A percentile compares a stretch with the other conserved stretches of the same genome.
These are phyloP conservation scores for Geopemphigus sp. DNA, from an alignment of 1,140 invertebrate species.

Conservation along the genomic window DNA sequence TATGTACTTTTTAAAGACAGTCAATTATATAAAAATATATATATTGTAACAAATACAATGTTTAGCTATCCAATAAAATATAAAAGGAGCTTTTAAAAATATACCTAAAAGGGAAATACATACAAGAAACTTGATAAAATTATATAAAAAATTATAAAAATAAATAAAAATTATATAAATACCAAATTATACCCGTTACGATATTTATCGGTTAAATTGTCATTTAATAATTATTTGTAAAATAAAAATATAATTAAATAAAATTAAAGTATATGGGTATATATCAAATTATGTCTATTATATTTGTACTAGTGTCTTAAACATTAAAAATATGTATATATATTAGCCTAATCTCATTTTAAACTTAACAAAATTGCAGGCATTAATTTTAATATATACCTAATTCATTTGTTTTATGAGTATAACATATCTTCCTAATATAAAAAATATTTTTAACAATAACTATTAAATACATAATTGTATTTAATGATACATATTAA, in stretches of 20 bases:
- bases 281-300: background rate
- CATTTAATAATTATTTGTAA: slow-evolving; percentile 4
- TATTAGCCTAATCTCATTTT: slow-evolving; percentile 19
- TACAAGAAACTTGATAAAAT: background rate
- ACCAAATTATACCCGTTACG: slow-evolving; percentile 11
- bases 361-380: slow-evolving; percentile 34
- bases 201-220: background rate
- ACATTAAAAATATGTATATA: slow-evolving; percentile 37
- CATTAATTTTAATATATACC: slow-evolving; percentile 34
- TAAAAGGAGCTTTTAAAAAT: slow-evolving; percentile 12
- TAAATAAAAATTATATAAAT: slow-evolving; percentile 29
- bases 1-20: background rate
- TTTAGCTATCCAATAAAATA: background rate
- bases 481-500: slow-evolving; percentile 41
- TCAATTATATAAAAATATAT: background rate
- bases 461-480: slow-evolving; percentile 34
- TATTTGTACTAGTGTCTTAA: slow-evolving; percentile 21
- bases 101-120: background rate
- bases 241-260: slow-evolving; percentile 36
- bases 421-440: slow-evolving; percentile 24
- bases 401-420: background rate
- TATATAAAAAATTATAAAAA: slow-evolving; percentile 28
- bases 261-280: slow-evolving; percentile 9
- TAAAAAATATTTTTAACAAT: slow-evolving; percentile 7
- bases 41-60: slow-evolving; percentile 6